Evolutionary conservation across 2,888 invertebrate genomes (phyloP).

Genomic region (Microctonus brassicae): DNA sequence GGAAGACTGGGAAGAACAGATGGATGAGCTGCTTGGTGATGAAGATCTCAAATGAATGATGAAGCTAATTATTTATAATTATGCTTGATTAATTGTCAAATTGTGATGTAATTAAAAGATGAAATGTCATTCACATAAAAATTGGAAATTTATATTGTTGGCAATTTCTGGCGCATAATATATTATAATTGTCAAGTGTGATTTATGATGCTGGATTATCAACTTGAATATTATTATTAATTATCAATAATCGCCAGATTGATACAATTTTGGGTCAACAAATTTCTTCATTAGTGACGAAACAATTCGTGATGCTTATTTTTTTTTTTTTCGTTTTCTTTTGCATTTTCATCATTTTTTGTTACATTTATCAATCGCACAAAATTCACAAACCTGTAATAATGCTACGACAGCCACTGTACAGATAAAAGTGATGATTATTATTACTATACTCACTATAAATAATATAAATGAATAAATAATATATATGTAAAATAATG

Average conservation of each 20-base stretch:
- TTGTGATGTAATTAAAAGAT: not conserved
- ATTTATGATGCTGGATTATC: not conserved
- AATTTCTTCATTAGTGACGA: not conserved
- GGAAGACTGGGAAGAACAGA: constrained; percentile 80
- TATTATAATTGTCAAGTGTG: not conserved
- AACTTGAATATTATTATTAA: not conserved
- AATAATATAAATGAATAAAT: constrained; percentile 4
- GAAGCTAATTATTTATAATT: constrained; percentile 1
- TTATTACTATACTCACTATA: constrained; percentile 23
- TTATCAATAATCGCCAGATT: not conserved
- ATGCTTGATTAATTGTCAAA: constrained; percentile 13
- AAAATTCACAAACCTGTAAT: constrained; percentile 25
- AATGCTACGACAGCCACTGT: constrained; percentile 33
- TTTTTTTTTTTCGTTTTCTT: too few relatives aligned
- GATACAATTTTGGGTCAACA: not conserved
- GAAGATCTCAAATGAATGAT: constrained; percentile 73
- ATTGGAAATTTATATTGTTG: not conserved
- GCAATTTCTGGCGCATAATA: not conserved
- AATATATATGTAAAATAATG: constrained; percentile 8
- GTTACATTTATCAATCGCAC: constrained; percentile 34
- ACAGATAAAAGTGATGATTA: constrained; percentile 34
- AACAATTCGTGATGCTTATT: constrained; percentile 25
- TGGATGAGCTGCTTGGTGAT: constrained; percentile 78
- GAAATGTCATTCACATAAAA: not conserved
- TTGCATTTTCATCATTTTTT: constrained; percentile 19